Evolutionary conservation across 2,797 vertebrate genomes (phyloP), one percentile per base, ranked within the genome.

Genomic region (Loris lydekkerianus): DNA sequence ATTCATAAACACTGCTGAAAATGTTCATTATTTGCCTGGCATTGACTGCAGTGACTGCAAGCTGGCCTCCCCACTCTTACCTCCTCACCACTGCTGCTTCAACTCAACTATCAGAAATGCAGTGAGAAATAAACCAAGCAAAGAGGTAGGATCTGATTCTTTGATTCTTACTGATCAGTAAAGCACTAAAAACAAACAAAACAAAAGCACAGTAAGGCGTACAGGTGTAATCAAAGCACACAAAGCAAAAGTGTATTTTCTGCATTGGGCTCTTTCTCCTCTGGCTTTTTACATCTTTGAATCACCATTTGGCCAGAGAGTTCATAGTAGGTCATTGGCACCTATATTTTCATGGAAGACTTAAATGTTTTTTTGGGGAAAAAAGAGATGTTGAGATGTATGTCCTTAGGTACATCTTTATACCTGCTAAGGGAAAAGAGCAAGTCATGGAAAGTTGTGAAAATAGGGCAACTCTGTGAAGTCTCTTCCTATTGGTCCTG

Each of bases 1-100:
- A 96, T 94, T 89, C 84, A 91, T 76, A 34, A 95, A 60, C 46
- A 25, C 21, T 3, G 29, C 15, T 75, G 31, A 31, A 76, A 81
- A 73, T 87, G 56, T 27, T 94, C 69, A 25, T 37, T 13, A 25
- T 40, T 31, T 75, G 31, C 20, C 70, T 56, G 29, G 6, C 60
- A 5, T 85, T 86, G 58, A 58, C 43, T 61, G 13, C 9, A 23
- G 25, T 76, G 31, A 58, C 34, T 9, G 34, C n/a, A 83, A 23
- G 5, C 78, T 80, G 23, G 37, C 60, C 43, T 56, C 83, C 34
- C 37, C 58, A n/a, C 7, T 3, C 9, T 63, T 27, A 40, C 40
- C 37, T 46, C 18, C 13, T 25, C 1, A 25, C 27, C 18, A 11
- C 27, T 25, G 53, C 31, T 69, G 21, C 13, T 53, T 31, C 46